These are phyloP conservation scores for Thysanoteuthis rhombus DNA, from an alignment of 2,888 invertebrate species.

Conservation along the genomic window DNA sequence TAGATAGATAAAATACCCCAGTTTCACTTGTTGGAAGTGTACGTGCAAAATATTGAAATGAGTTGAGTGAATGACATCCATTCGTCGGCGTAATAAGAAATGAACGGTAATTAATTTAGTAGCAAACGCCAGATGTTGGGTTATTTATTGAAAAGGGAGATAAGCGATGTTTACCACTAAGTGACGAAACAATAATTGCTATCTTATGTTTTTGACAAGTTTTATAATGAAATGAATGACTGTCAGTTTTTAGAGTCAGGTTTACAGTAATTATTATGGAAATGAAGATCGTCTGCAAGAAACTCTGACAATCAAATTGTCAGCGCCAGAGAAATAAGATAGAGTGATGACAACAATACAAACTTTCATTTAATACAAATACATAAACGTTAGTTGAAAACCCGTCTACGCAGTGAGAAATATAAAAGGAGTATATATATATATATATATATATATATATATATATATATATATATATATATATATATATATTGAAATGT, in stretches of 20 bases:
- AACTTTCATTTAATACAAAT: too few species aligned
- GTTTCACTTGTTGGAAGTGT: too few species aligned
- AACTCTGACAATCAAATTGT: neutral
- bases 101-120: neutral
- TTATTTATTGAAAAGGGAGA: neutral
- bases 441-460: too few species aligned
- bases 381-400: too few species aligned
- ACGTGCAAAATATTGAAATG: neutral
- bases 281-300: neutral
- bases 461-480: too few species aligned
- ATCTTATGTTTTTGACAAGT: neutral
- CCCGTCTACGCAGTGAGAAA: too few species aligned
- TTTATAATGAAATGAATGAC: neutral
- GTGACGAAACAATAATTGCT: neutral
- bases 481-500: too few species aligned
- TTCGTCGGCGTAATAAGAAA: neutral
- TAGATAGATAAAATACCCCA: too few species aligned
- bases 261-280: neutral
- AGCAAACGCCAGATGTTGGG: neutral
- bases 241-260: neutral
- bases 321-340: too few species aligned
- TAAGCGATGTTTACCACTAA: neutral
- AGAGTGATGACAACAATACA: too few species aligned
- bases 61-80: neutral
- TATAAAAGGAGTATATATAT: too few species aligned